Evolutionary conservation across 2,888 invertebrate species (phyloP).

Genomic region (Xylota sylvarum): DNA sequence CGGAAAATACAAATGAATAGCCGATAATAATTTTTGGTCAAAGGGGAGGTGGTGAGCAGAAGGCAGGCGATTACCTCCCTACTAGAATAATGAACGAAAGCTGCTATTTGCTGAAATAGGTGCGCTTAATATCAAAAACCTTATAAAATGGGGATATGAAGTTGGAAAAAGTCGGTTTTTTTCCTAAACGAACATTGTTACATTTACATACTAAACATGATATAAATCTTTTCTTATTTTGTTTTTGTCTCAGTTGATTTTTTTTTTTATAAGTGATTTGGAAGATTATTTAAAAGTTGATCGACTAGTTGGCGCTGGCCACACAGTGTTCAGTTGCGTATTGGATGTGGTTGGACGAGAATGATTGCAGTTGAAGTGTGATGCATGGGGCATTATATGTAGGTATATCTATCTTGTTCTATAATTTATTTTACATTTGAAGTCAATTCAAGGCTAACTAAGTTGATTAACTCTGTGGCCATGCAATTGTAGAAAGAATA

Average conservation of each 20-base stretch:
- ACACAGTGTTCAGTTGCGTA: conserved; percentile 1
- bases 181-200: conserved; percentile 27
- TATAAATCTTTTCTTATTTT: conserved; percentile 1
- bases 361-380: conserved; percentile 1
- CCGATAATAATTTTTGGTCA: conserved; percentile 16
- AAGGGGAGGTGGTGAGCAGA: background rate
- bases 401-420: background rate
- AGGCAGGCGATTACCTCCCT: background rate
- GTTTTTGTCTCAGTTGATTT: background rate
- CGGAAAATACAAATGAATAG: conserved; percentile 19
- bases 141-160: conserved; percentile 36
- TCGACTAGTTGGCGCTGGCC: conserved; percentile 51
- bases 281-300: conserved; percentile 35
- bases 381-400: conserved; percentile 12
- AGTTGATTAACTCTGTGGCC: background rate
- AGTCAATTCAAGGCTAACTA: background rate
- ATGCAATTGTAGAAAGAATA: background rate
- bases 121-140: conserved; percentile 48
- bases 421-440: background rate
- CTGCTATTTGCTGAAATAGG: conserved; percentile 21
- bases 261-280: conserved; percentile 10
- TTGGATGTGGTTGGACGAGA: background rate
- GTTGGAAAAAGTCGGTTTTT: background rate
- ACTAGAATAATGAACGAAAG: conserved; percentile 4
- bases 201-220: conserved; percentile 39